Percentiles rank a stretch among this genome's conserved stretches.
Evolutionary conservation across 2,113 vertebrate genomes (phyloP).

Genomic region (Engystomops pustulosus): DNA sequence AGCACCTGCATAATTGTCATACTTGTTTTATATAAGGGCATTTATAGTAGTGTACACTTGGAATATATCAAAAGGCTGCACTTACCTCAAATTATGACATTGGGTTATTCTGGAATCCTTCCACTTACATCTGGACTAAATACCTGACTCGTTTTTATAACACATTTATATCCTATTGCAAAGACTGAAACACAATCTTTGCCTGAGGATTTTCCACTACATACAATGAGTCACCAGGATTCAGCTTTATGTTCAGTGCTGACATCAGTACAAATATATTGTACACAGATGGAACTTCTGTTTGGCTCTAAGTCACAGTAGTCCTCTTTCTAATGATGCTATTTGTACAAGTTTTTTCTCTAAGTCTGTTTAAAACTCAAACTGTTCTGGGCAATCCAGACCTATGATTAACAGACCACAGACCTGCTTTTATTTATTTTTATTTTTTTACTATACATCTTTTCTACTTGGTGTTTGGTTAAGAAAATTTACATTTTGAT

Average conservation of each 20-base stretch:
- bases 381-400: neutral
- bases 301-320: neutral
- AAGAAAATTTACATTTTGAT: too few species aligned
- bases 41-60: neutral
- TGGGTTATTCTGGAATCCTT: neutral
- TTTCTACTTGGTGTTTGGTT: too few species aligned
- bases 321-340: neutral
- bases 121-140: conserved; percentile 1
- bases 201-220: conserved; percentile 16
- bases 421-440: neutral
- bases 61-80: neutral
- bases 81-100: neutral
- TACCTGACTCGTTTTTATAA: neutral
- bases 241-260: conserved; percentile 19
- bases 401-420: neutral
- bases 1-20: neutral
- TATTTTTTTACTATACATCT: neutral
- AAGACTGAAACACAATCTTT: neutral
- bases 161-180: conserved; percentile 5
- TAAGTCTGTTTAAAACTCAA: neutral
- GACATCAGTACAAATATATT: conserved; percentile 27
- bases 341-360: neutral
- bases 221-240: conserved; percentile 5
- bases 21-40: neutral
- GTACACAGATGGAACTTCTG: conserved; percentile 35